Conservation (phyloP, 1,140 invertebrate species). For the Microplitis demolitor region DNA sequence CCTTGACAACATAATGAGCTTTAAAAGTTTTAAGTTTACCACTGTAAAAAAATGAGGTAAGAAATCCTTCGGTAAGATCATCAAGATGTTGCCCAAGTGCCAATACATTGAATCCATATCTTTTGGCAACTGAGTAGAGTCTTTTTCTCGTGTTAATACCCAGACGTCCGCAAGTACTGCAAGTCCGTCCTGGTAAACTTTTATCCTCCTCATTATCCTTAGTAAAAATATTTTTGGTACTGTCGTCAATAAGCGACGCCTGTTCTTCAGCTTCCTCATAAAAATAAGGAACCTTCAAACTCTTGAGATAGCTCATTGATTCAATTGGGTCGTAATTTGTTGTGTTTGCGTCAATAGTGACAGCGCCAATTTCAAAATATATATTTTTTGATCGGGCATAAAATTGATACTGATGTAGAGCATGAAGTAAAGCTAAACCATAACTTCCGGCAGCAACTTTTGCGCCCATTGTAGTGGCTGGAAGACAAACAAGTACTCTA, state of each 20-base stretch:
- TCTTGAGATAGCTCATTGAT: slow-evolving; percentile 71
- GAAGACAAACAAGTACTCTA: slow-evolving; percentile 80
- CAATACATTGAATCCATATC: slow-evolving; percentile 82
- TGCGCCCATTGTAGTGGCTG: slow-evolving; percentile 52
- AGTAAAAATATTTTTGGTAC: neutral
- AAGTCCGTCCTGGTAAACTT: slow-evolving; percentile 47
- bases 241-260: slow-evolving; percentile 18
- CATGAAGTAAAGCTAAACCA: slow-evolving; percentile 82
- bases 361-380: slow-evolving; percentile 76
- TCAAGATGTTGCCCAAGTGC: slow-evolving; percentile 87
- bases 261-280: slow-evolving; percentile 65
- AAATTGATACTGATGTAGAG: slow-evolving; percentile 83
- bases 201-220: neutral
- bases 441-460: slow-evolving; percentile 69
- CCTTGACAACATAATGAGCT: slow-evolving; percentile 77
- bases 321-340: slow-evolving; percentile 69
- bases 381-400: slow-evolving; percentile 76
- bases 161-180: slow-evolving; percentile 66
- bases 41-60: slow-evolving; percentile 82
- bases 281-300: slow-evolving; percentile 72
- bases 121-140: slow-evolving; percentile 77
- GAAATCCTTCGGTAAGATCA: slow-evolving; percentile 82
- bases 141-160: slow-evolving; percentile 60
- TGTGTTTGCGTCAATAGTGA: slow-evolving; percentile 73
- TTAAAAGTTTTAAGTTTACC: slow-evolving; percentile 81